Conservation (phyloP, 2,888 invertebrate species). For the Mesorhabditis spiculigera region DNA sequence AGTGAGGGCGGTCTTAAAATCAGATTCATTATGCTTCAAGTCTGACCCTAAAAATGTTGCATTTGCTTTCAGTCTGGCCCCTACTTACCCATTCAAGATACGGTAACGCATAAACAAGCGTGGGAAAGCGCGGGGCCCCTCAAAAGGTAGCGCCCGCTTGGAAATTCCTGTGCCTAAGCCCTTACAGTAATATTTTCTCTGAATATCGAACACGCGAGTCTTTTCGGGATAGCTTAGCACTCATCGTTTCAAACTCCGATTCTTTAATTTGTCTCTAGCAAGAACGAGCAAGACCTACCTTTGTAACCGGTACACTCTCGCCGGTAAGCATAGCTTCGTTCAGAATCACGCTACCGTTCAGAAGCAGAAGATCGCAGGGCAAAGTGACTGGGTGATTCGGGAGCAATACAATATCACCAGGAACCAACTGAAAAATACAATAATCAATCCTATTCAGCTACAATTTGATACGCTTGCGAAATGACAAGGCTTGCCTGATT, state of each 20-base stretch:
- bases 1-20: conserved; percentile 10
- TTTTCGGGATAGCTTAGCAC: no score
- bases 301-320: conserved; percentile 87
- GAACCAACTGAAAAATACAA: conserved; percentile 68
- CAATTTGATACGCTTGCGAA: no score
- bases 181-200: no score
- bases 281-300: conserved; percentile 62
- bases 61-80: neutral
- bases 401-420: conserved; percentile 64
- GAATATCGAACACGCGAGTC: no score
- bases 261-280: neutral
- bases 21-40: no score
- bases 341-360: conserved; percentile 83
- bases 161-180: no score
- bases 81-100: no score
- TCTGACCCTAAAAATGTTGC: no score
- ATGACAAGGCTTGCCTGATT: neutral
- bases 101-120: neutral
- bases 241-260: no score
- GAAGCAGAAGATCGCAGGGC: conserved; percentile 75
- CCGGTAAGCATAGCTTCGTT: conserved; percentile 93
- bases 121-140: no score
- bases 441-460: no score
- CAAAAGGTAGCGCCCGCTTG: no score
- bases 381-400: conserved; percentile 76